Evolutionary conservation across 2,888 invertebrate genomes (phyloP), one percentile per base, ranked within the genome.

Genomic region (Drosophila mimetica): DNA sequence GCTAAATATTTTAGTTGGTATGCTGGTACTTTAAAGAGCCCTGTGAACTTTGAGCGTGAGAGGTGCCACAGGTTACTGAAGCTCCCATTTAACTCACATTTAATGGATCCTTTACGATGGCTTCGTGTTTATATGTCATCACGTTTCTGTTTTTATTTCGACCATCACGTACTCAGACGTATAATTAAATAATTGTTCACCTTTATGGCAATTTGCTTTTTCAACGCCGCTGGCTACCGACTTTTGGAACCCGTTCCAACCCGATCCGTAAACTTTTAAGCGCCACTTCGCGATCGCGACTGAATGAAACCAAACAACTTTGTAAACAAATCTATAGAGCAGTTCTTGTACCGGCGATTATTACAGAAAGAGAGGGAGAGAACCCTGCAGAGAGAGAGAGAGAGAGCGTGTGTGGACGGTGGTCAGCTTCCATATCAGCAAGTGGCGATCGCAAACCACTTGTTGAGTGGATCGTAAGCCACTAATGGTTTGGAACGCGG

Each of bases 321-420:
- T 57, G 86, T 82, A 81, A 81, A 85, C 83, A 81, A 79, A 83
- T 66, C 54, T 28, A 41, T 48, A 34, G 25, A 58, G 46, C 64
- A 66, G 48, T 50, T 71, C 51, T 58, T 50, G 36, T 37, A 41
- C 37, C 13, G 36, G 25, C 16, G 48, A 44, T 28, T 37, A 32
- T 14, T 30, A 52, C 8, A 30, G 20, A 6, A 14, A 16, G 28
- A 28, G 48, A 37, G 30, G n/a, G 32, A 25, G 32, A n/a, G 37
- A 37, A 9, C 8, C 4, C 9, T 1, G 1, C 22, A 4, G 4
- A 7, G 34, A 7, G 46, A 11, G 22, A 32, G 16, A 5, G 46
- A 28, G 48, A 25, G 46, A 16, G 51, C 51, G 9, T 6, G 2
- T 44, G 44, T 46, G 44, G 25, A 46, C 44, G 60, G 47, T 47